A percentile compares a stretch with the other conserved stretches of the same genome.
phyloP scores from a whole-genome alignment of 2,888 invertebrate genomes.

The Azorinus chamasolen region DNA sequence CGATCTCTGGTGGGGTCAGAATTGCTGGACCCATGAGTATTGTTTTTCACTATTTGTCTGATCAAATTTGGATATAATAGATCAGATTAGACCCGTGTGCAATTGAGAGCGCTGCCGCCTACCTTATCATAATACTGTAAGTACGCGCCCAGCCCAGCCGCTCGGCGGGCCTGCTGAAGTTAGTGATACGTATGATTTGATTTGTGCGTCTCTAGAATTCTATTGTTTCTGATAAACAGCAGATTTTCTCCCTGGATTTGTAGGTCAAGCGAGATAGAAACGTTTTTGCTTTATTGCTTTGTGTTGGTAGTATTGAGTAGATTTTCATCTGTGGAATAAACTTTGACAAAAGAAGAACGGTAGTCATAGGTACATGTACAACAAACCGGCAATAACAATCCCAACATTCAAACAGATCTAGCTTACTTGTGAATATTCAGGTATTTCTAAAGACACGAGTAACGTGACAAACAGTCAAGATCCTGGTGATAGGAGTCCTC shows the following conservation, averaged over 20 bases:
- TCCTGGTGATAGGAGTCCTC: too few species aligned
- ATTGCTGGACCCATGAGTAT: constrained; percentile 53
- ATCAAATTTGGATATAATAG: constrained; percentile 67
- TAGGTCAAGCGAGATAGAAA: constrained; percentile 27
- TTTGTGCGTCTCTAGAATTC: constrained; percentile 23
- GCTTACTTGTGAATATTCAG: too few species aligned
- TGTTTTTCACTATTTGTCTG: constrained; percentile 62
- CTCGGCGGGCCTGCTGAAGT: neutral
- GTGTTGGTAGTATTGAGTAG: too few species aligned
- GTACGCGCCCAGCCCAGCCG: constrained; percentile 3
- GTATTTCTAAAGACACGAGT: too few species aligned
- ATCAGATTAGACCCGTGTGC: constrained; percentile 52
- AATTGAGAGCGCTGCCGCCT: constrained; percentile 24
- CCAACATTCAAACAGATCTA: too few species aligned
- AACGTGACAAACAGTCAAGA: too few species aligned
- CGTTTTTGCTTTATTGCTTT: too few species aligned
- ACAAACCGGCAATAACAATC: too few species aligned
- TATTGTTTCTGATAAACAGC: constrained; percentile 28
- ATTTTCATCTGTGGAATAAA: too few species aligned
- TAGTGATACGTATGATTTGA: constrained; percentile 34
- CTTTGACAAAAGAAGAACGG: too few species aligned
- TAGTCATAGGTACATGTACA: too few species aligned
- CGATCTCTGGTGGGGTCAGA: constrained; percentile 41
- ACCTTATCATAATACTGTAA: constrained; percentile 31
- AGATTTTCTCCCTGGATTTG: constrained; percentile 19